A percentile compares a stretch with the other conserved stretches of the same genome.
phyloP scores from a whole-genome alignment of 2,797 vertebrate genomes.

The Dallia pectoralis region DNA sequence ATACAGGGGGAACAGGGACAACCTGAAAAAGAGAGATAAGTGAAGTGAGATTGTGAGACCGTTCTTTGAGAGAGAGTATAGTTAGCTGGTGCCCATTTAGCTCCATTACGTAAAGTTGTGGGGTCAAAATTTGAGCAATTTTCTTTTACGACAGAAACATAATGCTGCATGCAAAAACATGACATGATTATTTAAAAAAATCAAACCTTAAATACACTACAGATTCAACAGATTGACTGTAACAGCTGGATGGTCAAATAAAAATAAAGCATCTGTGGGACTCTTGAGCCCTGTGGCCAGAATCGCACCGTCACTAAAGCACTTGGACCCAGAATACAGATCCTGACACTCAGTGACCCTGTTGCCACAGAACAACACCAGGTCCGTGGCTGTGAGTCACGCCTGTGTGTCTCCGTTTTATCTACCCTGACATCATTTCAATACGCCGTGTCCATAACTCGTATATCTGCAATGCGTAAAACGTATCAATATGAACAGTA shows the following conservation, averaged over 20 bases:
- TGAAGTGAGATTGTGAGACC: background rate
- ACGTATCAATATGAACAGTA: background rate
- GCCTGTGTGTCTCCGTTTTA: constrained; percentile 10
- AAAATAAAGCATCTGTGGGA: background rate
- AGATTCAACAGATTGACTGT: too few relatives aligned
- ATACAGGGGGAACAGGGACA: constrained; percentile 5
- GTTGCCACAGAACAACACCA: constrained; percentile 34
- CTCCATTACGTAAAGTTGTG: too few relatives aligned
- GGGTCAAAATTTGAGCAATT: too few relatives aligned
- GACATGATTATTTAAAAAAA: too few relatives aligned
- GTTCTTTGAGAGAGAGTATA: background rate
- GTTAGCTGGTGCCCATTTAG: background rate
- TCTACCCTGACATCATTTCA: background rate
- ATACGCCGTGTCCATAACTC: background rate
- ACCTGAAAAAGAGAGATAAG: constrained; percentile 4
- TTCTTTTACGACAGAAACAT: too few relatives aligned
- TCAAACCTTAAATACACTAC: too few relatives aligned
- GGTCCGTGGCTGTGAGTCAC: constrained; percentile 1
- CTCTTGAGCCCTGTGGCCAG: constrained; percentile 16
- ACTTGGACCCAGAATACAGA: constrained; percentile 64
- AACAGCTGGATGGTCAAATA: too few relatives aligned
- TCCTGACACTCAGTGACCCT: constrained; percentile 57
- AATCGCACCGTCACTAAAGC: constrained; percentile 37
- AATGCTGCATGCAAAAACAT: too few relatives aligned
- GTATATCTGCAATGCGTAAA: background rate